Evolutionary conservation across 2,113 vertebrate genomes (phyloP).

Genomic region (Grus americana): DNA sequence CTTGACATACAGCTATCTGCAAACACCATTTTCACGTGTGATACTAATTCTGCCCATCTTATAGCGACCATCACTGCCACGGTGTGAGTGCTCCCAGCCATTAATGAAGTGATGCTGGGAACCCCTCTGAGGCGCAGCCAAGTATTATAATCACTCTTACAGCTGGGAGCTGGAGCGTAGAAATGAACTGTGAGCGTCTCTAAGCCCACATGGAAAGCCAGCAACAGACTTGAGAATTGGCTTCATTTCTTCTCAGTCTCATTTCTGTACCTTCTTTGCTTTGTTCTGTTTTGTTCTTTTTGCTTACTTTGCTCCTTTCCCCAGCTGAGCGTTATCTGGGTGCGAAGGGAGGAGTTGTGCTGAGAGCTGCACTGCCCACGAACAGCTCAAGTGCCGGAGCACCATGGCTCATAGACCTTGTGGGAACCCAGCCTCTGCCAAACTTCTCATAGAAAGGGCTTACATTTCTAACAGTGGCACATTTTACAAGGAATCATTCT

Average conservation of each 20-base stretch:
- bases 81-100: neutral
- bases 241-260: neutral
- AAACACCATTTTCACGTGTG: neutral
- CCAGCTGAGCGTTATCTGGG: neutral
- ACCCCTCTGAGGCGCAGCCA: neutral
- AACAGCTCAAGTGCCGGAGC: neutral
- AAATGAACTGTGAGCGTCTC: neutral
- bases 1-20: neutral
- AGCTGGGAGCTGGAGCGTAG: neutral
- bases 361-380: neutral
- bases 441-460: neutral
- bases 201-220: neutral
- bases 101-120: neutral
- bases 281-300: neutral
- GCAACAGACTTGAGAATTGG: neutral
- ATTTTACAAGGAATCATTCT: neutral
- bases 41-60: neutral
- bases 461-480: neutral
- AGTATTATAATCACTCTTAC: conserved; percentile 8
- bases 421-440: neutral
- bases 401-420: neutral
- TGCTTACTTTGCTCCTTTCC: neutral
- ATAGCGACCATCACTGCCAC: neutral
- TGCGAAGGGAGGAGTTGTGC: neutral
- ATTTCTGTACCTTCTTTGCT: neutral